Conservation (phyloP, 2,113 vertebrate species). For the Triplophysa dalaica region DNA sequence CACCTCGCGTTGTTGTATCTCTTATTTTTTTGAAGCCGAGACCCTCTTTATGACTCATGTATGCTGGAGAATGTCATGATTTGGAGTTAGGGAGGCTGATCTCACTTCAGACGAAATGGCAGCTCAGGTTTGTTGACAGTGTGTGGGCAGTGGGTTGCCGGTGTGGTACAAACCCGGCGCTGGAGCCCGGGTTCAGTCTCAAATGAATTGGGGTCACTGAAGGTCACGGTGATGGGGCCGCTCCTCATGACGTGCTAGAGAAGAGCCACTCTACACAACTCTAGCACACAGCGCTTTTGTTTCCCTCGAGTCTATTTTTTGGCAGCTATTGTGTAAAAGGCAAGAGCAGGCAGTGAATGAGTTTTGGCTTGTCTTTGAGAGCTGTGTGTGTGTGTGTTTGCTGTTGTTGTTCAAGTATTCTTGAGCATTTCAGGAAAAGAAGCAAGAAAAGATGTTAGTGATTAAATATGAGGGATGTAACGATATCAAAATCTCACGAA, state of each 20-base stretch:
- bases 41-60: neutral
- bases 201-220: slow-evolving; percentile 35
- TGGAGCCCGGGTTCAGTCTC: slow-evolving; percentile 2
- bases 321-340: neutral
- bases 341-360: slow-evolving; percentile 4
- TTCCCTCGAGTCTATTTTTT: neutral
- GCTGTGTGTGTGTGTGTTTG: slow-evolving; percentile 12
- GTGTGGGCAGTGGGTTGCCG: slow-evolving; percentile 2
- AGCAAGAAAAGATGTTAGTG: neutral
- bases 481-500: too few relatives aligned
- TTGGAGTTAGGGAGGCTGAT: slow-evolving; percentile 25
- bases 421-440: slow-evolving; percentile 9
- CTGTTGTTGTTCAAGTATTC: neutral
- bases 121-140: slow-evolving; percentile 16
- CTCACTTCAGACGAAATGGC: slow-evolving; percentile 18
- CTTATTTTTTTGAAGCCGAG: neutral
- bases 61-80: slow-evolving; percentile 7
- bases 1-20: neutral
- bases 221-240: neutral
- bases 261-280: slow-evolving; percentile 27
- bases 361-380: neutral
- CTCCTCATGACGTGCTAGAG: neutral
- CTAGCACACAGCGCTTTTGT: neutral
- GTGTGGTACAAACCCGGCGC: neutral
- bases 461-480: too few relatives aligned